Conservation (phyloP, 2,113 vertebrate genomes). For the Saccopteryx bilineata region DNA sequence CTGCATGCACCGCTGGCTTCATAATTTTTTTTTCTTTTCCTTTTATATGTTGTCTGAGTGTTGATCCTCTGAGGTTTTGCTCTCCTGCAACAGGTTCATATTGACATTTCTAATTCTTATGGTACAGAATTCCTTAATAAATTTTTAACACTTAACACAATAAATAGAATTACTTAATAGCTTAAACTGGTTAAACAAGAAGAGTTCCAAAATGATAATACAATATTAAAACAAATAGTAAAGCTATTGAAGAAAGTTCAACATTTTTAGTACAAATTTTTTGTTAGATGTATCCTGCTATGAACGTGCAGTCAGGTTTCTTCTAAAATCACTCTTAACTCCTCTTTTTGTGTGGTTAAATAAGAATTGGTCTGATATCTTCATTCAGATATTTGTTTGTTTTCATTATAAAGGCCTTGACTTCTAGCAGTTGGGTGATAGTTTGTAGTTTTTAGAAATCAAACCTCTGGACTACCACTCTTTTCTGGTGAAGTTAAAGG, state of each 20-base stretch:
- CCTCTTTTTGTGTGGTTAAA: constrained; percentile 16
- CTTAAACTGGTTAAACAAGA: constrained; percentile 46
- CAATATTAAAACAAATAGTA: constrained; percentile 43
- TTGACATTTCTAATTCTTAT: constrained; percentile 52
- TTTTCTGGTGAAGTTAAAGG: constrained; percentile 55
- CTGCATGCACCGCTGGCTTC: no score
- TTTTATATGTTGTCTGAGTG: no score
- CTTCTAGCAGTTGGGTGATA: constrained; percentile 15
- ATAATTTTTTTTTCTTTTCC: no score
- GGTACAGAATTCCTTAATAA: constrained; percentile 45
- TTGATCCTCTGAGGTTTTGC: no score
- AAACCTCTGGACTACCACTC: background rate
- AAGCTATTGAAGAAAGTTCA: constrained; percentile 13
- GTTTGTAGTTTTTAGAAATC: constrained; percentile 16
- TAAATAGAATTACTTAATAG: constrained; percentile 52
- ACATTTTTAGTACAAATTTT: constrained; percentile 66
- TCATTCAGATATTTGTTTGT: constrained; percentile 53
- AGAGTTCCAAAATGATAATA: constrained; percentile 31
- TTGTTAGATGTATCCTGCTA: constrained; percentile 25
- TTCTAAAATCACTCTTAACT: constrained; percentile 39
- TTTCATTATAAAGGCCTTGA: constrained; percentile 33
- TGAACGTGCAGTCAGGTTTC: constrained; percentile 6
- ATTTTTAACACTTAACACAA: constrained; percentile 25
- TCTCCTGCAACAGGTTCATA: background rate
- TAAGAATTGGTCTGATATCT: constrained; percentile 35